phyloP scores from a whole-genome alignment of 2,113 vertebrate genomes.

The Parotia lawesii region DNA sequence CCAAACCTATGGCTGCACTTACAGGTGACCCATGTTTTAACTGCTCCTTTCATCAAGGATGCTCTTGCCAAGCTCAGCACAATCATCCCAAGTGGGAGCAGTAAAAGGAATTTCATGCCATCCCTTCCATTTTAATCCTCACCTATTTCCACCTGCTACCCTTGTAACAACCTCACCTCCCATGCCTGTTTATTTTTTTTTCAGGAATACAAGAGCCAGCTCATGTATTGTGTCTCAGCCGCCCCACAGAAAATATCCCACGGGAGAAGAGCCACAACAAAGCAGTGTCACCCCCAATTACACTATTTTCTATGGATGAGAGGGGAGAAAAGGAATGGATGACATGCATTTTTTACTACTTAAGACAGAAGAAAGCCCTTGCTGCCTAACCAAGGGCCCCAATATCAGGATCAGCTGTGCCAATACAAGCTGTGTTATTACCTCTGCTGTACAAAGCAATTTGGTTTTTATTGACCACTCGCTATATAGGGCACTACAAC shows the following conservation, averaged over 20 bases:
- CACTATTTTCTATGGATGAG: background rate
- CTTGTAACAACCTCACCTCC: background rate
- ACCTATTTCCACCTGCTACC: background rate
- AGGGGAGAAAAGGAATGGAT: background rate
- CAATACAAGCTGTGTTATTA: constrained; percentile 10
- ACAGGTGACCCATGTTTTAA: background rate
- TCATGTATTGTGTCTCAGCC: background rate
- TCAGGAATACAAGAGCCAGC: background rate
- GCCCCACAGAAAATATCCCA: background rate
- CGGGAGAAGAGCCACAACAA: background rate
- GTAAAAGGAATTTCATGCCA: background rate
- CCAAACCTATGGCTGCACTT: background rate
- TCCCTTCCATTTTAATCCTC: background rate
- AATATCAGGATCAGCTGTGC: constrained; percentile 1
- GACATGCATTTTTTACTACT: background rate
- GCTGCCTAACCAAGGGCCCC: background rate
- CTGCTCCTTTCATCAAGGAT: background rate
- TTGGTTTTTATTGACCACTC: constrained; percentile 42
- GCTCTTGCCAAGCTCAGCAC: background rate
- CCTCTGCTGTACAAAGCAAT: constrained; percentile 37
- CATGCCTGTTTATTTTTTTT: background rate
- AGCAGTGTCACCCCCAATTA: background rate
- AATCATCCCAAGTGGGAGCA: background rate
- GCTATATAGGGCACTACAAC: background rate
- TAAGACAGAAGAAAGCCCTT: background rate